Evolutionary conservation across 1,140 invertebrate species (phyloP), one percentile per base, ranked within the genome.

Genomic region (Trialeurodes vaporariorum): DNA sequence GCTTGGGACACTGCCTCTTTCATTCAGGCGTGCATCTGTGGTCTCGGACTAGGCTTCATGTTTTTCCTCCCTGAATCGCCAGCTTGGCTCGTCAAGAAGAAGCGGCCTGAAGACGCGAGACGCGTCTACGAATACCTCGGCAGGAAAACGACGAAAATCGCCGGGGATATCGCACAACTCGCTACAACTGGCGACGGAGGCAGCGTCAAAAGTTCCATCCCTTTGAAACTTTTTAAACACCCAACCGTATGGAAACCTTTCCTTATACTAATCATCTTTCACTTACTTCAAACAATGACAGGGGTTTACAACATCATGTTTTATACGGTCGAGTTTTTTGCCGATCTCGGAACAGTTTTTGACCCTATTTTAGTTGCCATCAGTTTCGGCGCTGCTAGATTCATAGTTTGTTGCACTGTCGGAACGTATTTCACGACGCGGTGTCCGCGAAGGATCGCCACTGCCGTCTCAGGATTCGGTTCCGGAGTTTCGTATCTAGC

Each of bases 241-340:
- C 73, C 80, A 0, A 76, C 75, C 59, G 79, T 82, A 0, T 77
- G 86, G 68, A 87, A 86, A 72, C 87, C 87, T 0, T 87, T 89
- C 71, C 69, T 83, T 0, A 80, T 87, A 1, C 77, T 88, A 0
- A 79, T 87, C 2, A 69, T 79, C 0, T 84, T 88, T 73, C 88
- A 88, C 76, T 74, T 84, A 2, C 84, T 88, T 68, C 87, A 89
- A 81, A 86, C 88, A 72, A 78, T 85, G 61, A 85, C 84, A 0
- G 87, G 87, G 2, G 87, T 88, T 25, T 88, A 92, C 76, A 85
- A 87, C 1, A 84, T 92, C 2, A 79, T 91, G 49, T 92, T 88
- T 75, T 91, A 91, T 72, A 85, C 86, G 0, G 86, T 90, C 1
- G 83, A 81, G 67, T 83, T 90, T 72, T 85, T 89, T 71, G 80